These are phyloP conservation scores for Peromyscus eremicus DNA, from an alignment of 2,797 vertebrate species.

Conservation along the genomic window DNA sequence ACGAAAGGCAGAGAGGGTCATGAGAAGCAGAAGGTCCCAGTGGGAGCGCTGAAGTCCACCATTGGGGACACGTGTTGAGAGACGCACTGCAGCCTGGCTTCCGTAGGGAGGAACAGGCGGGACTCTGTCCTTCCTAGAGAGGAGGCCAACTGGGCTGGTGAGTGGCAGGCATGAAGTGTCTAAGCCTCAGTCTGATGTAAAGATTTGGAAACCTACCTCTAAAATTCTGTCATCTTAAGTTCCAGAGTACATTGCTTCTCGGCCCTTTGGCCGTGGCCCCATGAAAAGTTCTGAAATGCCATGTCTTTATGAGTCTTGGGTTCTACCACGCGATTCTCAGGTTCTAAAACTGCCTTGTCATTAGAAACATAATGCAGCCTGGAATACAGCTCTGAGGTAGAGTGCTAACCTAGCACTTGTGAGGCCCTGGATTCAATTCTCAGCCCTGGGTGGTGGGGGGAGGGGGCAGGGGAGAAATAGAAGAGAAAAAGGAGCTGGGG, in stretches of 20 bases:
- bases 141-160: background rate
- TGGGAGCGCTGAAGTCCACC: background rate
- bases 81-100: background rate
- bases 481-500: background rate
- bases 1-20: background rate
- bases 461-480: background rate
- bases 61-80: background rate
- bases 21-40: background rate
- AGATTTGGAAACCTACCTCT: conserved; percentile 13
- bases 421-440: background rate
- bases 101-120: accelerated
- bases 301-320: conserved; percentile 4
- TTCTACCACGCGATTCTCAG: background rate
- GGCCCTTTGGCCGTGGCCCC: background rate
- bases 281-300: background rate
- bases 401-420: background rate
- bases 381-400: background rate
- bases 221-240: conserved; percentile 25
- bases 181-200: background rate
- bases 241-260: background rate
- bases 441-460: too few species aligned
- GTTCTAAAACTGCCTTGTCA: background rate
- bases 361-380: background rate
- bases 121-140: background rate
- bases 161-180: background rate